These are phyloP conservation scores for Plodia interpunctella DNA, from an alignment of 1,140 invertebrate species.

Conservation along the genomic window DNA sequence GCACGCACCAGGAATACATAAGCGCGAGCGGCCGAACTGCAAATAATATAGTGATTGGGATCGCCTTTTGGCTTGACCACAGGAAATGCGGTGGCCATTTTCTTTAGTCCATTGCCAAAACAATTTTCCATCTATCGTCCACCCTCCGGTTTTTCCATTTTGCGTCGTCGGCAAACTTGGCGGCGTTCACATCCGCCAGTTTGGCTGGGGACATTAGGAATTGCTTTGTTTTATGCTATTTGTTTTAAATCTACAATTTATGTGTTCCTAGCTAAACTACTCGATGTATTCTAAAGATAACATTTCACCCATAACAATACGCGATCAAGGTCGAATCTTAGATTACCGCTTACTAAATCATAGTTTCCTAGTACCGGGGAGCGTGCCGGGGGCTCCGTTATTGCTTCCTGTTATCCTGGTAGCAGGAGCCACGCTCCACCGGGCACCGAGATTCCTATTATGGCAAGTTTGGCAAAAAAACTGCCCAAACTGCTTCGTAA, in stretches of 20 bases:
- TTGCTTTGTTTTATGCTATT: constrained; percentile 52
- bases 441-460: constrained; percentile 16
- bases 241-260: not conserved
- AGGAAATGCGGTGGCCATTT: constrained; percentile 76
- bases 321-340: constrained; percentile 19
- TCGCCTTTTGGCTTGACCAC: constrained; percentile 69
- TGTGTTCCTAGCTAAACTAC: not conserved
- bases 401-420: constrained; percentile 73
- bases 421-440: constrained; percentile 37
- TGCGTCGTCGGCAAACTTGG: constrained; percentile 68
- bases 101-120: constrained; percentile 74
- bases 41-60: constrained; percentile 63
- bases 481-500: not conserved
- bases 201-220: constrained; percentile 51
- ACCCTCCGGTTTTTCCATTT: constrained; percentile 66
- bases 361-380: constrained; percentile 52
- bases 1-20: constrained; percentile 59
- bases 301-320: not conserved
- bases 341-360: constrained; percentile 56
- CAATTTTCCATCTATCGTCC: constrained; percentile 67
- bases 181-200: constrained; percentile 43
- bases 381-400: constrained; percentile 50
- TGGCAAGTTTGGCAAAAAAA: not conserved
- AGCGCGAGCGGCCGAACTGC: constrained; percentile 31
- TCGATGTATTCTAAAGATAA: not conserved